A percentile compares a stretch with the other conserved stretches of the same genome.
Evolutionary conservation across 2,113 vertebrate genomes (phyloP).

Genomic region (Oceanites oceanicus): DNA sequence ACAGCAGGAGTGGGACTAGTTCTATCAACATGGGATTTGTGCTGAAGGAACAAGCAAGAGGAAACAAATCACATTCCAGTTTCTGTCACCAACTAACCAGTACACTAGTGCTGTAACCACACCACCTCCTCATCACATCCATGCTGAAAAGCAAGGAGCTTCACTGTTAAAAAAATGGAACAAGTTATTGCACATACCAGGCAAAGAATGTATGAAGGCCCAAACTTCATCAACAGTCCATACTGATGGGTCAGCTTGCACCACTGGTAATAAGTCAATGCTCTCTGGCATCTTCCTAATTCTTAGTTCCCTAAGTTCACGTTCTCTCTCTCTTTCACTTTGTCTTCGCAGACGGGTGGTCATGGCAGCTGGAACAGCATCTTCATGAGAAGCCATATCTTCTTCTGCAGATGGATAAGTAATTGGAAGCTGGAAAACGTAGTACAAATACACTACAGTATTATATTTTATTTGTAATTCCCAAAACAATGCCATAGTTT

Average conservation of each 20-base stretch:
- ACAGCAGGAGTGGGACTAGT: slow-evolving; percentile 66
- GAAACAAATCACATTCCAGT: slow-evolving; percentile 62
- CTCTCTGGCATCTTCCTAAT: slow-evolving; percentile 80
- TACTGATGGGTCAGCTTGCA: slow-evolving; percentile 82
- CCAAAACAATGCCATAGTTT: slow-evolving; percentile 58
- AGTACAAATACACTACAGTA: slow-evolving; percentile 76
- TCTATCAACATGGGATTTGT: slow-evolving; percentile 60
- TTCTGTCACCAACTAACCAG: background rate
- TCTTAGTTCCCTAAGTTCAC: slow-evolving; percentile 78
- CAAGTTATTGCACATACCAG: slow-evolving; percentile 76
- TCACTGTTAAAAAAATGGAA: background rate
- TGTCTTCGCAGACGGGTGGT: slow-evolving; percentile 85
- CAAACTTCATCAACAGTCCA: slow-evolving; percentile 98
- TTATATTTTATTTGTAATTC: slow-evolving; percentile 67
- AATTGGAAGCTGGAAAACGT: slow-evolving; percentile 80
- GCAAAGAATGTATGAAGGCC: slow-evolving; percentile 90
- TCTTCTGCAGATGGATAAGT: slow-evolving; percentile 82
- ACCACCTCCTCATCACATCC: background rate
- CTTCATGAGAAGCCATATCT: slow-evolving; percentile 77
- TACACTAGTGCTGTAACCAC: background rate
- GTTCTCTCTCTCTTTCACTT: slow-evolving; percentile 78
- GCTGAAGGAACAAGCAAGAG: slow-evolving; percentile 73
- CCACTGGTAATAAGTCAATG: slow-evolving; percentile 75
- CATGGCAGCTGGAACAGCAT: slow-evolving; percentile 82
- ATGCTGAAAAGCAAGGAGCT: background rate